phyloP scores from a whole-genome alignment of 2,113 vertebrate genomes.

The Vulpes vulpes region DNA sequence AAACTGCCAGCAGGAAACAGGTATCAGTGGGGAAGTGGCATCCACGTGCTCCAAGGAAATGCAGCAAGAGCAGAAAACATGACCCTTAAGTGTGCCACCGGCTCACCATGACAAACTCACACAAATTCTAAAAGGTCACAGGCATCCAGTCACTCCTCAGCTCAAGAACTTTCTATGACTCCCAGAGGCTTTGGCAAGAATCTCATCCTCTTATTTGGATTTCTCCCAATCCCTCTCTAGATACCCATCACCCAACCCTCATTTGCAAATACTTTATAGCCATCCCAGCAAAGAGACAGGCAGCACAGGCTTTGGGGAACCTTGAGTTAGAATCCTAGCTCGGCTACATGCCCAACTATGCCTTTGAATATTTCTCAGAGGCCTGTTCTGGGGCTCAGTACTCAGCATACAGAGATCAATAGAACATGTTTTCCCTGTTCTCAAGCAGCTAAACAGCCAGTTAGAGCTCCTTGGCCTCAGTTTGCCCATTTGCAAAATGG shows the following conservation, averaged over 20 bases:
- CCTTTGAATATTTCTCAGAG: neutral
- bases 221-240: neutral
- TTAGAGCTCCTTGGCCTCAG: neutral
- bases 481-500: neutral
- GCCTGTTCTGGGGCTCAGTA: neutral
- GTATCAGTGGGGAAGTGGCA: neutral
- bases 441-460: neutral
- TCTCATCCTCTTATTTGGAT: neutral
- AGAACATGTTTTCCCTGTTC: neutral
- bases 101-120: neutral
- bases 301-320: neutral
- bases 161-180: neutral
- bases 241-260: neutral
- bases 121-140: neutral
- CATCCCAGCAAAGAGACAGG: neutral
- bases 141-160: neutral
- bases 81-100: neutral
- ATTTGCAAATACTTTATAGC: neutral
- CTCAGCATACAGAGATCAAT: neutral
- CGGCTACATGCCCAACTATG: too few relatives aligned
- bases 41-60: neutral
- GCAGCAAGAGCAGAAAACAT: neutral
- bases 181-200: neutral
- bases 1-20: neutral
- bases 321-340: neutral